Conservation (phyloP, 1,140 invertebrate genomes). For the Berghia stephanieae region DNA sequence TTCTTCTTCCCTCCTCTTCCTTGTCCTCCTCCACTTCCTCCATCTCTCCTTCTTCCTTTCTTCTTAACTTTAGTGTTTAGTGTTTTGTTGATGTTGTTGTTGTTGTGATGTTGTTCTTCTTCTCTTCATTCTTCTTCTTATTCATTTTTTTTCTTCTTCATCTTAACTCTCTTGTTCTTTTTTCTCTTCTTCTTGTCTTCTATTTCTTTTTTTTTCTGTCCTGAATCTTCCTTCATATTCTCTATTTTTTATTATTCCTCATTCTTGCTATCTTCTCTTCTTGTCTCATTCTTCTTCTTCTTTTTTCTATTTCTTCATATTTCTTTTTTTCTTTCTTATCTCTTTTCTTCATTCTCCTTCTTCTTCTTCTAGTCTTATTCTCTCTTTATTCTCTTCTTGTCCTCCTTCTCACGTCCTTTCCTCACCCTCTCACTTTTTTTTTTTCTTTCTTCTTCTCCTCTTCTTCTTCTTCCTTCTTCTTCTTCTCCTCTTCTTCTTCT, state of each 20-base stretch:
- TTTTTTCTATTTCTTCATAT: background rate
- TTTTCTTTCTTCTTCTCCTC: no score
- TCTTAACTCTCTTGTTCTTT: background rate
- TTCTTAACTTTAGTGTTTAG: background rate
- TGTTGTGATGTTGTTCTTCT: background rate
- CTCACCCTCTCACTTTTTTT: no score
- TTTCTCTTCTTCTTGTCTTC: background rate
- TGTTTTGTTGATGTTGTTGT: background rate
- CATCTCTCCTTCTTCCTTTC: background rate
- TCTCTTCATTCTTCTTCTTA: background rate
- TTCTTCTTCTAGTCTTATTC: no score
- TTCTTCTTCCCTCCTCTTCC: background rate
- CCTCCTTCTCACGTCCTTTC: no score
- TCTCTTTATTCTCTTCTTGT: no score
- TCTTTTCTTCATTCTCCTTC: no score
- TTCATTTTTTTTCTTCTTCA: background rate
- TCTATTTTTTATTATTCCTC: no score
- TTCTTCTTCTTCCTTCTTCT: no score
- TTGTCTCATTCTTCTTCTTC: background rate
- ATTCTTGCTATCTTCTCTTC: background rate
- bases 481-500: no score
- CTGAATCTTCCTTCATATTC: no score
- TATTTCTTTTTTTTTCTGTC: no score
- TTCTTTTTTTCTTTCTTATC: background rate
- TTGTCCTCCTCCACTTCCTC: no score